Percentiles rank a stretch among this genome's conserved stretches.
These are phyloP conservation scores for Anas capensis DNA, from an alignment of 2,797 vertebrate species.

Conservation along the genomic window DNA sequence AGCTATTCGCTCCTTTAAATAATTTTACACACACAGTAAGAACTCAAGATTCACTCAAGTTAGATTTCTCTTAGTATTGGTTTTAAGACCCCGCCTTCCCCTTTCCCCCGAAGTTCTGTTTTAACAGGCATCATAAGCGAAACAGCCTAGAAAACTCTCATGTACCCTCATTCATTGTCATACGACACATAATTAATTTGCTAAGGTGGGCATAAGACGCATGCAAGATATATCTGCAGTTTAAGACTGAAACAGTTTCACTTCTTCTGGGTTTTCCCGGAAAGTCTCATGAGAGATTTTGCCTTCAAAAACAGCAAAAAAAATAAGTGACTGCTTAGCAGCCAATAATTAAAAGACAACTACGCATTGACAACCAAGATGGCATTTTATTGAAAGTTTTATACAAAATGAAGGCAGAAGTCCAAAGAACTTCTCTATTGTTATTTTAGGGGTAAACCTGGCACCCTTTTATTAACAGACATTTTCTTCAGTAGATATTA, in stretches of 20 bases:
- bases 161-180: neutral
- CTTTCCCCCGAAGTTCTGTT: neutral
- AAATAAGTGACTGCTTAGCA: constrained; percentile 8
- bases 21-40: neutral
- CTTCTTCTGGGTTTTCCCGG: neutral
- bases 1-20: neutral
- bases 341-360: constrained; percentile 35
- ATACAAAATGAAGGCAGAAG: constrained; percentile 8
- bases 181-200: neutral
- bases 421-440: neutral
- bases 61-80: neutral
- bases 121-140: neutral
- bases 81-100: neutral
- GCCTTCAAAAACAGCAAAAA: neutral
- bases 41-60: neutral
- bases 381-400: neutral
- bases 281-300: neutral
- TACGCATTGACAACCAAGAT: constrained; percentile 1
- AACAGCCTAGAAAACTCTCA: neutral
- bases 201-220: neutral
- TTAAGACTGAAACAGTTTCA: neutral
- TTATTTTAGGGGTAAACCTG: neutral
- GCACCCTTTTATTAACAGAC: neutral
- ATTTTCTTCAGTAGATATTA: constrained; percentile 8
- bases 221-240: neutral